Base-by-base conservation (phyloP, 2,888 invertebrate species). In the Zhengitettix transpicula region DNA sequence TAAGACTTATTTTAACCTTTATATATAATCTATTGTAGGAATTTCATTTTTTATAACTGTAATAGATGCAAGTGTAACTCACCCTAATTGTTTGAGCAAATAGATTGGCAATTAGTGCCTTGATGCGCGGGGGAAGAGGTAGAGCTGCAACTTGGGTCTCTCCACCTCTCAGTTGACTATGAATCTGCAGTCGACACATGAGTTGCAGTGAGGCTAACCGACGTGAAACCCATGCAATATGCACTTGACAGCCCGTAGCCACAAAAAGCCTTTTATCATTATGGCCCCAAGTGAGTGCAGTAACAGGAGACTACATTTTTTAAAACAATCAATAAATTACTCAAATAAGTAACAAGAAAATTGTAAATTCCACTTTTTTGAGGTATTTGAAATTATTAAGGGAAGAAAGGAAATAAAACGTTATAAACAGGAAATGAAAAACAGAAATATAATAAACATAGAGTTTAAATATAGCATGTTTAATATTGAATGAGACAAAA, bases 281-380 rank as follows among this genome's bases (percentile, higher is more conserved):
- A 78, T 98, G 97, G 41, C 96, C 98, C 98, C 98, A 99, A 10
- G 97, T 97, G 69, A 99, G 77, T 1, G 96, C 94, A 57, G 93
- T 89, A 58, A 97, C 89, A 9, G 87, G 84, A 65, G 86, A 82
- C 88, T 89, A 69, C n/a, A 59, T 72, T 9, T 28, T 28, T 28
- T 2, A 5, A 28, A 28, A 28, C 28, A 28, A 28, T 5, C 28
- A 28, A 28, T 28, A 28, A 28, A 28, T 5, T 28, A 28, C 2
- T 5, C 7, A 7, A 28, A 28, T 28, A 2, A 28, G 7, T 7
- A 28, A 28, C 28, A 28, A 28, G 2, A 28, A 5, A 2, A 28
- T 5, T 5, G 28, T 28, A 28, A 28, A 28, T 5, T 28, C 28
- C 28, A 28, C 7, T 28, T 28, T 5, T 5, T 28, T 28, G 7